Conservation (phyloP, 53 echinoderm and acorn worm species). For the Holothuria leucospilota region DNA sequence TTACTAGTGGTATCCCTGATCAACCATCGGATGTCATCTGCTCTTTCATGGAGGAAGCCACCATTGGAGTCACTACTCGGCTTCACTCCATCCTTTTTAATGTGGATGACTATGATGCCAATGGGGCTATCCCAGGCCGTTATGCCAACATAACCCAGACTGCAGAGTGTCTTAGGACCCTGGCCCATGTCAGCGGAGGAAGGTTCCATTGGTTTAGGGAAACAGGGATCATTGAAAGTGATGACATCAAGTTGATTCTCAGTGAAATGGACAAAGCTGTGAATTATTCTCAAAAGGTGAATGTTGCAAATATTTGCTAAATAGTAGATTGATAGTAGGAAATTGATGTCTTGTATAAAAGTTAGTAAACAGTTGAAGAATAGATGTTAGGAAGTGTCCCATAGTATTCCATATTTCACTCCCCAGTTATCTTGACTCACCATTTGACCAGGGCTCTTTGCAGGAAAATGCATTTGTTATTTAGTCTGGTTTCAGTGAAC, state of each 20-base stretch:
- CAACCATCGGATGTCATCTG: conserved; percentile 94
- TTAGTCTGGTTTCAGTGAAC: too few species aligned
- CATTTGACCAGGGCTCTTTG: too few species aligned
- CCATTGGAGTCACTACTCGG: conserved; percentile 78
- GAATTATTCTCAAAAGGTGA: conserved; percentile 98
- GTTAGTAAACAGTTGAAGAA: neutral
- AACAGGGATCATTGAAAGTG: conserved; percentile 98
- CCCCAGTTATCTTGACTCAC: too few species aligned
- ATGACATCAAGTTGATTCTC: conserved; percentile 89
- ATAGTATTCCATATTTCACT: too few species aligned
- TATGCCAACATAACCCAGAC: conserved; percentile 99
- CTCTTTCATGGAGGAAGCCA: conserved; percentile 92
- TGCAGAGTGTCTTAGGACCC: conserved; percentile 92
- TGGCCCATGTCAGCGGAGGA: conserved; percentile 93
- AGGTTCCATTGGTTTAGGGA: conserved; percentile 98
- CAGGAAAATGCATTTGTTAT: too few species aligned
- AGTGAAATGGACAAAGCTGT: conserved; percentile 99
- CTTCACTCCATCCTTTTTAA: conserved; percentile 96
- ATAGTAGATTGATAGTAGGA: neutral
- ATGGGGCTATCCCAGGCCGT: conserved; percentile 87
- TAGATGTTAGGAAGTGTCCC: neutral
- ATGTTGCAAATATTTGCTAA: neutral
- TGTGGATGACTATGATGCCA: conserved; percentile 93
- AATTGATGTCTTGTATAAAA: neutral
- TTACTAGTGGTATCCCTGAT: conserved; percentile 98